Evolutionary conservation across 2,113 vertebrate species (phyloP).

Genomic region (Ochotona princeps): DNA sequence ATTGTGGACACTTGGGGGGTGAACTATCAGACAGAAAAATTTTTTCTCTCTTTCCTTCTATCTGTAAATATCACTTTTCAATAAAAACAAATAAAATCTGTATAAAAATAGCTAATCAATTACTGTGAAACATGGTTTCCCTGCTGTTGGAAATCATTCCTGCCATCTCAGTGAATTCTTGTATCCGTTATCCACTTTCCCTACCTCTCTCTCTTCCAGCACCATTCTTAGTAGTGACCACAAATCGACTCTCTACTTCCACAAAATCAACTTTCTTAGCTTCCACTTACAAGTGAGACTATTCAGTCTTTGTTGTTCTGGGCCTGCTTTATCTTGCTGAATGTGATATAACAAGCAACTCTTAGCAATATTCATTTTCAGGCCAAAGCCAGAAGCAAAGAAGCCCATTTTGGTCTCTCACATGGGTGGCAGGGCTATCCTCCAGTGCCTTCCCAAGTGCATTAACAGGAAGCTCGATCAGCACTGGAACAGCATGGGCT

Average conservation of each 20-base stretch:
- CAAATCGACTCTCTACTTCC: too few species aligned
- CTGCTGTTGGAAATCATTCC: not conserved
- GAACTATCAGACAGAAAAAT: too few species aligned
- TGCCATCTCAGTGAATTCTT: not conserved
- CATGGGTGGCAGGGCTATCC: too few species aligned
- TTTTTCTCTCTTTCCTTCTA: too few species aligned
- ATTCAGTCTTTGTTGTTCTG: not conserved
- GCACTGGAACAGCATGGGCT: too few species aligned
- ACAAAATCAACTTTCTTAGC: not conserved
- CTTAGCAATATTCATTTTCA: not conserved
- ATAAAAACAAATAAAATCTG: too few species aligned
- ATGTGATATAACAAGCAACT: not conserved
- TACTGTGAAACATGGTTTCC: not conserved
- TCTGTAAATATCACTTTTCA: too few species aligned
- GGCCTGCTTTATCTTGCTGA: not conserved
- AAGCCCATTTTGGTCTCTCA: too few species aligned
- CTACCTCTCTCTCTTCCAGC: too few species aligned
- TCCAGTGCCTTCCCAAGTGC: too few species aligned
- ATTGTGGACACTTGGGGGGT: too few species aligned
- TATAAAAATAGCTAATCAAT: not conserved
- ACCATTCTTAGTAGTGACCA: not conserved
- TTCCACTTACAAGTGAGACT: not conserved
- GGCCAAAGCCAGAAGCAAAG: too few species aligned
- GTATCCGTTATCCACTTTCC: not conserved
- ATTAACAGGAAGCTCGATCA: not conserved